Percentiles rank a stretch among this genome's conserved stretches.
Evolutionary conservation across 1,140 invertebrate species (phyloP).

Genomic region (Lithobius niger): DNA sequence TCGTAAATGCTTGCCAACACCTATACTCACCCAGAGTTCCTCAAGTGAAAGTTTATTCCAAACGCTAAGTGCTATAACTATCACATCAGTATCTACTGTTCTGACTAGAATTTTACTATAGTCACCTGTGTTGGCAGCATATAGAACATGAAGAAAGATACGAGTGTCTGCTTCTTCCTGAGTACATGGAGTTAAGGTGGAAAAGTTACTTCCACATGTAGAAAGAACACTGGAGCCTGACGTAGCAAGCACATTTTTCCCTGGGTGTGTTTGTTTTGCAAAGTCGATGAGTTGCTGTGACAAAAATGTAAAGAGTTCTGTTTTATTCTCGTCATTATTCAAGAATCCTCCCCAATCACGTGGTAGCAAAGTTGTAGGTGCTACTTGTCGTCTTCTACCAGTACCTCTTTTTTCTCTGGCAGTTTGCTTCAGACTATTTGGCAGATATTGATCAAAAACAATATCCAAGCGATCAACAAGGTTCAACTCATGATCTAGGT

Average conservation of each 20-base stretch:
- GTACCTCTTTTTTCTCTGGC: not conserved
- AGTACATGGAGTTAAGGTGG: not conserved
- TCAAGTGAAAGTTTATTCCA: too few species aligned
- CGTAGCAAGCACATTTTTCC: not conserved
- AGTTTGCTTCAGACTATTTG: not conserved
- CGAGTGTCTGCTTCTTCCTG: too few species aligned
- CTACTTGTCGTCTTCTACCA: not conserved
- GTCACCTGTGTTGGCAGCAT: not conserved
- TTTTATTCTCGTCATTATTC: not conserved
- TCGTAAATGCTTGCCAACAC: too few species aligned
- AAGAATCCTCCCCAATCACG: not conserved
- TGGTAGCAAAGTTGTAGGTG: not conserved
- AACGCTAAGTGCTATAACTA: too few species aligned
- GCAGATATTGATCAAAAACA: not conserved
- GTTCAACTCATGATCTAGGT: not conserved
- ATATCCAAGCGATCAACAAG: not conserved
- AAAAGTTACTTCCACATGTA: not conserved
- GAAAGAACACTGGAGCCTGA: not conserved
- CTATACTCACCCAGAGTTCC: too few species aligned
- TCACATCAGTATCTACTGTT: not conserved
- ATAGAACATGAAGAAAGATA: not conserved
- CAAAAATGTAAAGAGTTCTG: too few species aligned
- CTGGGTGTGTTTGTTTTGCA: not conserved
- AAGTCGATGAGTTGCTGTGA: not conserved
- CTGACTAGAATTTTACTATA: not conserved